Evolutionary conservation across 2,888 invertebrate genomes (phyloP).

Genomic region (Acholoe squamosa): DNA sequence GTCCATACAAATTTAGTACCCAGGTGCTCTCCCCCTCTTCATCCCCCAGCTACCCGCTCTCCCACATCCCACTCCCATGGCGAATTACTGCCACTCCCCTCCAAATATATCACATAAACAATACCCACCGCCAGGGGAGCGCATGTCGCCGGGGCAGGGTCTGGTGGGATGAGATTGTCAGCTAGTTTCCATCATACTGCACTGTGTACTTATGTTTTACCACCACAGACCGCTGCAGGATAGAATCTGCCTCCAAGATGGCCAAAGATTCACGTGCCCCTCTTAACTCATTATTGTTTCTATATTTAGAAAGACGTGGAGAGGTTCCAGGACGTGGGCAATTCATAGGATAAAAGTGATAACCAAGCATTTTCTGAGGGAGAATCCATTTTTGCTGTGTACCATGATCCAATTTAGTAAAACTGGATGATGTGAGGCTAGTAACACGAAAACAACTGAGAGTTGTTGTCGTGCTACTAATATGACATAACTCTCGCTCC

Average conservation of each 20-base stretch:
- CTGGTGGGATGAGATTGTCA: conserved; percentile 5
- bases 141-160: background rate
- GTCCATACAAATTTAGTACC: background rate
- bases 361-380: too few species aligned
- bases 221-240: background rate
- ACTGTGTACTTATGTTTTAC: background rate
- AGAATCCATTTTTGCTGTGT: too few species aligned
- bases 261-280: background rate
- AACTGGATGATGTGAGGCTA: too few species aligned
- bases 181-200: background rate
- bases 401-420: too few species aligned
- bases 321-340: too few species aligned
- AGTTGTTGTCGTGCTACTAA: too few species aligned
- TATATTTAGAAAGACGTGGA: background rate
- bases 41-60: background rate
- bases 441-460: too few species aligned
- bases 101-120: conserved; percentile 40
- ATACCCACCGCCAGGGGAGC: conserved; percentile 6
- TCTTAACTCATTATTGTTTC: background rate
- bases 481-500: too few species aligned
- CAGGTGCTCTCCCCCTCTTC: background rate
- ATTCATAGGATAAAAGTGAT: too few species aligned
- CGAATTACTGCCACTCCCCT: conserved; percentile 1
- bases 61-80: background rate
- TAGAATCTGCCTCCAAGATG: background rate